phyloP scores from a whole-genome alignment of 2,888 invertebrate species.

The Noctua comes region DNA sequence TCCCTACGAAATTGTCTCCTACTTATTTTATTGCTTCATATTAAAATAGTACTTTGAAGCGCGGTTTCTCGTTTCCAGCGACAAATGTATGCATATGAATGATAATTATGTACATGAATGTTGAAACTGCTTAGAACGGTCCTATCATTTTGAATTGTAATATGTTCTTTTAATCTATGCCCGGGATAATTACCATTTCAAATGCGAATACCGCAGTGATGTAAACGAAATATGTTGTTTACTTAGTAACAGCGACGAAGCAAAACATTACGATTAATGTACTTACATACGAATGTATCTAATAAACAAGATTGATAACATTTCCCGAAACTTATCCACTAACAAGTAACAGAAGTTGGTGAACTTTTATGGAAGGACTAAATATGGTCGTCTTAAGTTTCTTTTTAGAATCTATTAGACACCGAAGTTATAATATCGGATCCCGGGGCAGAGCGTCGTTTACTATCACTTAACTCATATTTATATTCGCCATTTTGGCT shows the following conservation, averaged over 20 bases:
- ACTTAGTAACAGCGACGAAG: constrained; percentile 36
- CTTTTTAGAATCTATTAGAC: constrained; percentile 82
- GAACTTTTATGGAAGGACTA: constrained; percentile 74
- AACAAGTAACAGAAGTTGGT: constrained; percentile 60
- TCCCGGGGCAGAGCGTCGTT: constrained; percentile 77
- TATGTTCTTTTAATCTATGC: constrained; percentile 55
- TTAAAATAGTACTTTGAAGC: constrained; percentile 59
- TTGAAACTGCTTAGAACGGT: constrained; percentile 39
- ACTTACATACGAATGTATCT: constrained; percentile 46
- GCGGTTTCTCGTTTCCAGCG: constrained; percentile 55
- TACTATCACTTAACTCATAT: constrained; percentile 88
- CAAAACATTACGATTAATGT: constrained; percentile 46
- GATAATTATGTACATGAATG: constrained; percentile 57
- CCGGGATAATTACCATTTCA: constrained; percentile 51
- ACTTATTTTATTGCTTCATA: constrained; percentile 75
- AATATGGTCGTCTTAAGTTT: constrained; percentile 72
- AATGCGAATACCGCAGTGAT: constrained; percentile 42
- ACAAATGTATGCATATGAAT: constrained; percentile 61
- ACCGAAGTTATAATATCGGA: constrained; percentile 81
- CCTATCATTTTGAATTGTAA: constrained; percentile 49
- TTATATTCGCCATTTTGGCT: constrained; percentile 86
- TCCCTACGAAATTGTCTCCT: constrained; percentile 73
- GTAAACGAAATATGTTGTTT: constrained; percentile 52
- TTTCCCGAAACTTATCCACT: constrained; percentile 54
- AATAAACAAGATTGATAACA: constrained; percentile 64